Base-by-base conservation (phyloP, 2,888 invertebrate genomes). In the Arge pagana region DNA sequence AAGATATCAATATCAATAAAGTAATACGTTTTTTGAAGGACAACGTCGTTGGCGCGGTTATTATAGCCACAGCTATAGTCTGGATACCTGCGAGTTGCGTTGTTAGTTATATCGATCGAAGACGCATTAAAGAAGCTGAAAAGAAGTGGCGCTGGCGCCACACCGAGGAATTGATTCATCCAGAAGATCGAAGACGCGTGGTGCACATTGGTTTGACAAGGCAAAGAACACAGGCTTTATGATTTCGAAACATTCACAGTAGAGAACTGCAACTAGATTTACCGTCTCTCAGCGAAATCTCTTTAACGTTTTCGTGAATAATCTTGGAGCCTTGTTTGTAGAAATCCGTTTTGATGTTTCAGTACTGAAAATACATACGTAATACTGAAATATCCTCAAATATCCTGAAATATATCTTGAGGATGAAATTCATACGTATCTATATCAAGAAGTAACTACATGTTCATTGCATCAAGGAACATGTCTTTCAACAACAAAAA, bases 11-110 rank as follows among this genome's bases (percentile, higher is more conserved):
- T 77, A 94, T 95, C 54, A 95, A 93, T 75, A 92, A 93, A 71
- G 92, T 94, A 63, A 81, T 94, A 64, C 83, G 91, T 45, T 94
- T 95, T 74, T 81, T 96, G 45, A 86, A 91, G 52, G 94, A 95
- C 78, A 96, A 96, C 74, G 93, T 96, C 56, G 96, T 97, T 24
- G 94, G 96, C 52, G 90, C 94, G 3, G 92, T 96, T 16, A 90
- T 96, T 43, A 81, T 96, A 31, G 84, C 92, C 58, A 93, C 95
- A 8, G 88, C 95, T n/a, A 80, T 96, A 50, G 81, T 96, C 50
- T 98, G 97, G 97, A 90, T 97, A 63, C 96, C 96, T 1, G 90
- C 90, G 3, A 93, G 93, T 71, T 95, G 94, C 72, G 84, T 92
- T 28, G 88, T 90, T 54, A 87, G 87, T 65, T 93, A 90, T 74